Base-by-base conservation (phyloP, 2,797 vertebrate genomes). In the Sebastes nivosus region DNA sequence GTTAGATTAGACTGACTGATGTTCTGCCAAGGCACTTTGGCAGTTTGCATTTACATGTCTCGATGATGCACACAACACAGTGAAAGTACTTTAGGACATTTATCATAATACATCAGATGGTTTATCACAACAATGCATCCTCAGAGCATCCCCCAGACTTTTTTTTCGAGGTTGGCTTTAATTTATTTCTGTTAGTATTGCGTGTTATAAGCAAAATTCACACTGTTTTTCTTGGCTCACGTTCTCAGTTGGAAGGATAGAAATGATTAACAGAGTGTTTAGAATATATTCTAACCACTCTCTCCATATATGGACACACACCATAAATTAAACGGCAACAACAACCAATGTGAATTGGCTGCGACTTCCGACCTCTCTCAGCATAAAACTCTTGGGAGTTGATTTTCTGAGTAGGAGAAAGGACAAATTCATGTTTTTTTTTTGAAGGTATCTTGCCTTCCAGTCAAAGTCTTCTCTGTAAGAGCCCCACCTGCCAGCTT, bases 381-480 rank as follows among this genome's bases (percentile, higher is more conserved):
- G 77, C 81, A 86, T 84, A 84, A 86, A 86, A 82, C 81, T 91
- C 83, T 38, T 71, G 59, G 83, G 80, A 78, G 74, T 68, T 79
- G 71, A 81, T 88, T 85, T 89, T 89, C 80, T 92, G 83, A 90
- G 89, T 85, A 81, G 88, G 81, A 77, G 79, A 80, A 86, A 42
- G 14, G 38, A 79, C 72, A 85, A 88, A 87, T 92, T 80, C 66
- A 69, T 83, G 82, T 80, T 60, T 75, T 71, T 80, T 85, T 72
- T 25, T 25, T 25, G 20, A 88, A 80, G 68, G 72, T 85, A 74
- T 77, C 77, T 86, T 79, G 81, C 81, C 87, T 90, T 88, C 55
- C 42, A 88, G 85, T 90, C 90, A 92, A 94, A 92, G 92, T 93
- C 90, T 84, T 85, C 82, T 85, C 80, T 86, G 77, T 70, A 77